Evolutionary conservation across 1,140 invertebrate species (phyloP).

Genomic region (Drosophila sp.): DNA sequence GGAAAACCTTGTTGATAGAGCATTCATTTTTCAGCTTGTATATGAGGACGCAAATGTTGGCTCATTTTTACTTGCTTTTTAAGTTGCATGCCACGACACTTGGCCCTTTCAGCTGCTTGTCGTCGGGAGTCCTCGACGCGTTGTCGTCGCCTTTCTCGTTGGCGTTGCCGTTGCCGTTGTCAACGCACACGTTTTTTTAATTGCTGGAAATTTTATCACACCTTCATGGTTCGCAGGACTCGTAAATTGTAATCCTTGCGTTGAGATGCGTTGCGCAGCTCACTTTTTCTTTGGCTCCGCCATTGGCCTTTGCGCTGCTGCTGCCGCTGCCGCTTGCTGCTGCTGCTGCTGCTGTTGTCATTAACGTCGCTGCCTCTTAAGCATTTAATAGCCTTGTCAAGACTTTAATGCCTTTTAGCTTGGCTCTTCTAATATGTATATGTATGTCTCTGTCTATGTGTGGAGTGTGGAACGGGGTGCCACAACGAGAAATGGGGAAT

Average conservation of each 20-base stretch:
- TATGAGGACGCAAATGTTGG: neutral
- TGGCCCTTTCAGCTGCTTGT: conserved; percentile 35
- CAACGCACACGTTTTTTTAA: conserved; percentile 82
- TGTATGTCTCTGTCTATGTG: conserved; percentile 17
- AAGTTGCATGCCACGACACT: conserved; percentile 67
- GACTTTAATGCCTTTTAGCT: conserved; percentile 81
- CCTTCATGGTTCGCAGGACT: conserved; percentile 81
- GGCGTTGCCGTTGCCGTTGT: conserved; percentile 56
- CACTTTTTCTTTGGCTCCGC: conserved; percentile 30
- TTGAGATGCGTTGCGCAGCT: conserved; percentile 22
- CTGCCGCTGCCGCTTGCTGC: neutral
- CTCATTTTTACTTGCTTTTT: conserved; percentile 48
- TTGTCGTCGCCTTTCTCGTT: conserved; percentile 29
- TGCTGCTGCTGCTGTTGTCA: conserved; percentile 62
- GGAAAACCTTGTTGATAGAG: conserved; percentile 27
- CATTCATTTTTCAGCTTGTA: conserved; percentile 27
- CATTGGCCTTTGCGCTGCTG: conserved; percentile 43
- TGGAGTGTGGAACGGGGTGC: neutral
- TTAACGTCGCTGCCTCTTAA: conserved; percentile 82
- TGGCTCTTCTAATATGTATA: conserved; percentile 61
- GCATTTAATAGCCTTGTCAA: conserved; percentile 82
- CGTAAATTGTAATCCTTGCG: conserved; percentile 80
- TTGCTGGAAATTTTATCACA: conserved; percentile 81
- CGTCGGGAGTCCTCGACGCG: conserved; percentile 35
- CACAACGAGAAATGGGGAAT: neutral